Conservation (phyloP, 2,888 invertebrate genomes). For the Rhamnusium bicolor region DNA sequence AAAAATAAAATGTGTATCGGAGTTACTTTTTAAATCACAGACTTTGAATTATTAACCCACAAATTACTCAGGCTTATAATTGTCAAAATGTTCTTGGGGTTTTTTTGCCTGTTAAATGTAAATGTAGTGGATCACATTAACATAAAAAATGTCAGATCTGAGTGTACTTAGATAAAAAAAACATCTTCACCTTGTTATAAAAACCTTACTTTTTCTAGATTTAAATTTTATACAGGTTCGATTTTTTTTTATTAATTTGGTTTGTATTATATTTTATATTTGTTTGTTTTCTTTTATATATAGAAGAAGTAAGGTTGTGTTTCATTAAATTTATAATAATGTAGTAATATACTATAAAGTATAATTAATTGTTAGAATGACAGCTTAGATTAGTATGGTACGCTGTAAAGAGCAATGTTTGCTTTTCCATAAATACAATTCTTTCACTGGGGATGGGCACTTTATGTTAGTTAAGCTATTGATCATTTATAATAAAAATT, state of each 20-base stretch:
- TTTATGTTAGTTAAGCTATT: slow-evolving; percentile 71
- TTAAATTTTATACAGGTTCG: slow-evolving; percentile 38
- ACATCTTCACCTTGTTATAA: slow-evolving; percentile 56
- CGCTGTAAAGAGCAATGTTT: slow-evolving; percentile 71
- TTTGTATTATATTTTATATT: slow-evolving; percentile 50
- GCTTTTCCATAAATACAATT: slow-evolving; percentile 67
- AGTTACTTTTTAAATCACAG: not conserved
- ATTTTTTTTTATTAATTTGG: slow-evolving; percentile 48
- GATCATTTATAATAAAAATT: slow-evolving; percentile 71
- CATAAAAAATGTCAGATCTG: slow-evolving; percentile 62
- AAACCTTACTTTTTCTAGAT: slow-evolving; percentile 50
- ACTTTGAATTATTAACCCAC: slow-evolving; percentile 6
- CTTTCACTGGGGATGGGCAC: slow-evolving; percentile 71
- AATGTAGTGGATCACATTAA: slow-evolving; percentile 49
- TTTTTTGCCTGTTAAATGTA: slow-evolving; percentile 44
- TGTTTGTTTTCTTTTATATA: slow-evolving; percentile 43
- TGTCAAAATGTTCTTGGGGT: slow-evolving; percentile 3
- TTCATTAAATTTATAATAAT: slow-evolving; percentile 59
- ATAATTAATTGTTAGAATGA: slow-evolving; percentile 70
- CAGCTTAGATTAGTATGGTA: slow-evolving; percentile 69
- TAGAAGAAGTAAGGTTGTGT: slow-evolving; percentile 57
- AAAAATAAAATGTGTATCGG: not conserved
- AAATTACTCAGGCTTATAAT: slow-evolving; percentile 5
- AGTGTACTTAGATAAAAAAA: slow-evolving; percentile 65
- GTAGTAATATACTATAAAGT: slow-evolving; percentile 59